Base-by-base conservation (phyloP, 2,797 vertebrate genomes). In the Sebastolobus alascanus region DNA sequence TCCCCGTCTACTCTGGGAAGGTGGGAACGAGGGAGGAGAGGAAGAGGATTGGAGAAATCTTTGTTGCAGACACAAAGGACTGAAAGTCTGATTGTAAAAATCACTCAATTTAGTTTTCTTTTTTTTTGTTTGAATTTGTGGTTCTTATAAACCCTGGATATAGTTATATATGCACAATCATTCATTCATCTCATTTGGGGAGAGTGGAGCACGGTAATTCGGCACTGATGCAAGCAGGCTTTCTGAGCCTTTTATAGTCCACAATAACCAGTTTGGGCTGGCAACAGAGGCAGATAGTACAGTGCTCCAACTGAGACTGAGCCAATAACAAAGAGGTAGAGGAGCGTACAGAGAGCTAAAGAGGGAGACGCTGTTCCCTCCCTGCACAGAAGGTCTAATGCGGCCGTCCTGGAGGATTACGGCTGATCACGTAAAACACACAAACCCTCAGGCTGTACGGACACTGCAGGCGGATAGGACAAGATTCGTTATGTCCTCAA, bases 381-480 rank as follows among this genome's bases (percentile, higher is more conserved):
- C 73, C 40, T 25, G 68, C 74, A 54, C 16, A 10, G 64, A 55
- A 37, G 16, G 27, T 78, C 52, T 77, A 58, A 85, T 11, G 54
- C 29, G 27, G n/a, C 43, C 9, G 84, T 20, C 46, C 18, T 20
- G 13, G 46, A 18, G 46, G 40, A 80, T 29, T 69, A 2, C 10
- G 54, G 37, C 37, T 71, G 71, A 86, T 82, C 85, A 77, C 70
- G 68, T 40, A 54, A 50, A 88, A 46, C 73, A 78, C 68, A 75
- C 55, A 80, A 73, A 73, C 68, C 56, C 1, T 54, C 55, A 14
- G 66, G 73, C 69, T 73, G 61, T 25, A 9, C 43, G 14, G 61
- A 74, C 18, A 0, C 60, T 59, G 77, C 40, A 35, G 43, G 33
- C 11, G 0, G 59, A 72, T 4, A 56, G 60, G 40, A 71, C 40